These are phyloP conservation scores for Odontomyia ornata DNA, from an alignment of 2,888 invertebrate species.

Conservation along the genomic window DNA sequence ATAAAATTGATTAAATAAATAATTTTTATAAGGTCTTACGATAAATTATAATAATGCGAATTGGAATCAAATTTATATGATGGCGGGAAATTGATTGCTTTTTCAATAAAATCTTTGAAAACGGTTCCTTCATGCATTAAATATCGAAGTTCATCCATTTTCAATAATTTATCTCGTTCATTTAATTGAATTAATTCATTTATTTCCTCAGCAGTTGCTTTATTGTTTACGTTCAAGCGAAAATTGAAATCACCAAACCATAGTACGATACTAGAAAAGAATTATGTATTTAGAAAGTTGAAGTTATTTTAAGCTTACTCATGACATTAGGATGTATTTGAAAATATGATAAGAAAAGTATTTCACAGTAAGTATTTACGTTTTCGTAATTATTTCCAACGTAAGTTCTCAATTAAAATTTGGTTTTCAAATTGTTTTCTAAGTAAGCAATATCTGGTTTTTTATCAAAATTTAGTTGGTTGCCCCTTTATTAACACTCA, in stretches of 20 bases:
- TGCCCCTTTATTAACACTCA: too few species aligned
- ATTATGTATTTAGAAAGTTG: background rate
- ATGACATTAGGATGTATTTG: too few species aligned
- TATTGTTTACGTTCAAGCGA: slow-evolving; percentile 74
- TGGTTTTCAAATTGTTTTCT: too few species aligned
- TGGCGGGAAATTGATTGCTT: slow-evolving; percentile 80
- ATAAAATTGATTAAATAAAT: too few species aligned
- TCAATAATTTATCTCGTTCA: slow-evolving; percentile 72
- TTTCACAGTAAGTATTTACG: too few species aligned
- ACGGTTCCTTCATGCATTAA: slow-evolving; percentile 80
- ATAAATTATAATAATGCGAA: slow-evolving; percentile 80
- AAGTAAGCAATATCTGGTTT: too few species aligned
- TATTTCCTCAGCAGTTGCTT: slow-evolving; percentile 74
- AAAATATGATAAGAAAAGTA: too few species aligned
- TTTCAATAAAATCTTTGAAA: slow-evolving; percentile 81
- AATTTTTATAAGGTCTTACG: too few species aligned
- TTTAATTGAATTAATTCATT: slow-evolving; percentile 71
- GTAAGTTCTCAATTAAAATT: too few species aligned
- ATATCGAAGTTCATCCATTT: slow-evolving; percentile 78
- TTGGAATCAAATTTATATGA: slow-evolving; percentile 88
- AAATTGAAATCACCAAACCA: slow-evolving; percentile 94
- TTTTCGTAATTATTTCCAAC: too few species aligned
- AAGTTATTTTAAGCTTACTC: too few species aligned
- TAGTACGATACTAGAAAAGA: slow-evolving; percentile 78
- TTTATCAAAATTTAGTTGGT: too few species aligned